Evolutionary conservation across 2,888 invertebrate genomes (phyloP).

Genomic region (Pecten maximus): DNA sequence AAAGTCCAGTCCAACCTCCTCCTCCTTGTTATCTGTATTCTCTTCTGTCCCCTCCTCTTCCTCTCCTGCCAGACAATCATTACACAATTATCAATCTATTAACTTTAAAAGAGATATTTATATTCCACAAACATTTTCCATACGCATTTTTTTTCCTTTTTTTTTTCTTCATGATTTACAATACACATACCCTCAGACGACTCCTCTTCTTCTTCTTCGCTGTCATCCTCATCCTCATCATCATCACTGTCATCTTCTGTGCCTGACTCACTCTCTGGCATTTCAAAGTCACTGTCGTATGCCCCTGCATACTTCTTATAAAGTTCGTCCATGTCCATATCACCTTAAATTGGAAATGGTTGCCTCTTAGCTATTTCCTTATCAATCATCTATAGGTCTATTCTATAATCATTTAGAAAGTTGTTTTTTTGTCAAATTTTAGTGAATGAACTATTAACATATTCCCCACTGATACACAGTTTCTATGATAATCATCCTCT

Average conservation of each 20-base stretch:
- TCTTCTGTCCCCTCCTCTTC: conserved; percentile 73
- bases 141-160: too few relatives aligned
- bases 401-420: too few relatives aligned
- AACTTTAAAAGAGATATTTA: too few relatives aligned
- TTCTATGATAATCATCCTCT: too few relatives aligned
- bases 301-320: conserved; percentile 88
- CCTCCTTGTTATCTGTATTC: conserved; percentile 82
- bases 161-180: too few relatives aligned
- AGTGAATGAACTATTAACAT: too few relatives aligned
- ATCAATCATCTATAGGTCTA: too few relatives aligned
- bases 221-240: conserved; percentile 77
- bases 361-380: neutral
- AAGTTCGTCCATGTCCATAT: conserved; percentile 91
- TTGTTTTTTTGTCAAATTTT: too few relatives aligned
- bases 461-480: too few relatives aligned
- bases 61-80: conserved; percentile 75
- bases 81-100: too few relatives aligned
- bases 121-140: too few relatives aligned
- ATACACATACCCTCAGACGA: conserved; percentile 58
- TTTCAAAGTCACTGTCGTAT: conserved; percentile 80
- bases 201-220: conserved; percentile 66
- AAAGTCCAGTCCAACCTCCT: conserved; percentile 81
- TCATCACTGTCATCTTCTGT: conserved; percentile 59
- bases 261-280: conserved; percentile 67
- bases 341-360: conserved; percentile 83